A percentile compares a stretch with the other conserved stretches of the same genome.
Conservation (phyloP, 2,113 vertebrate species). For the Rhizomys pruinosus region DNA sequence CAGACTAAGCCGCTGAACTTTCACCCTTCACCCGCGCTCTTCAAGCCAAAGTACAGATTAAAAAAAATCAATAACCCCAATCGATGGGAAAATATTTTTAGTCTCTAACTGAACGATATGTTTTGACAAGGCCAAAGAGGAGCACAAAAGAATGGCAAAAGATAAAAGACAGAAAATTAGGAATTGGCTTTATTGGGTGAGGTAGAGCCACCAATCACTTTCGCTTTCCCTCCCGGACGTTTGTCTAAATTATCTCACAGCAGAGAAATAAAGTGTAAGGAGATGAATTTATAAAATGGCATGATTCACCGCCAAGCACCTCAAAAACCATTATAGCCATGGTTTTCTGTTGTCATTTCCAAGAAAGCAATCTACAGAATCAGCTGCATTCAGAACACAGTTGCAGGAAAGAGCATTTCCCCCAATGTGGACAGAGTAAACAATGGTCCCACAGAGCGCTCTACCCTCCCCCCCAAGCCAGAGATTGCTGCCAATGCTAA, state of each 20-base stretch:
- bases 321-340: slow-evolving; percentile 77
- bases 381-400: slow-evolving; percentile 24
- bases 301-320: slow-evolving; percentile 82
- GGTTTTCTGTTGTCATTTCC: slow-evolving; percentile 72
- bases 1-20: slow-evolving; percentile 91
- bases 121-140: slow-evolving; percentile 90
- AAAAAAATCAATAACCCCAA: slow-evolving; percentile 93
- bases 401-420: neutral
- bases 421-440: slow-evolving; percentile 2
- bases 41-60: slow-evolving; percentile 93
- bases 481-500: slow-evolving; percentile 24
- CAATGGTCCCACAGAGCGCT: neutral
- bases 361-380: slow-evolving; percentile 75
- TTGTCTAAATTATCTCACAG: slow-evolving; percentile 85
- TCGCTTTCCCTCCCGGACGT: slow-evolving; percentile 81
- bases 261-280: slow-evolving; percentile 86
- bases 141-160: slow-evolving; percentile 89
- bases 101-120: slow-evolving; percentile 92
- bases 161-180: slow-evolving; percentile 91
- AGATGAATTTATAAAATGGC: slow-evolving; percentile 87
- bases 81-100: slow-evolving; percentile 93
- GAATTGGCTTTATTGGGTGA: slow-evolving; percentile 89
- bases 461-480: neutral
- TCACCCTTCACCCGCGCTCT: slow-evolving; percentile 92
- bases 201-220: slow-evolving; percentile 85